A percentile compares a stretch with the other conserved stretches of the same genome.
phyloP scores from a whole-genome alignment of 1,140 invertebrate species.

The Ceratosolen solmsi region DNA sequence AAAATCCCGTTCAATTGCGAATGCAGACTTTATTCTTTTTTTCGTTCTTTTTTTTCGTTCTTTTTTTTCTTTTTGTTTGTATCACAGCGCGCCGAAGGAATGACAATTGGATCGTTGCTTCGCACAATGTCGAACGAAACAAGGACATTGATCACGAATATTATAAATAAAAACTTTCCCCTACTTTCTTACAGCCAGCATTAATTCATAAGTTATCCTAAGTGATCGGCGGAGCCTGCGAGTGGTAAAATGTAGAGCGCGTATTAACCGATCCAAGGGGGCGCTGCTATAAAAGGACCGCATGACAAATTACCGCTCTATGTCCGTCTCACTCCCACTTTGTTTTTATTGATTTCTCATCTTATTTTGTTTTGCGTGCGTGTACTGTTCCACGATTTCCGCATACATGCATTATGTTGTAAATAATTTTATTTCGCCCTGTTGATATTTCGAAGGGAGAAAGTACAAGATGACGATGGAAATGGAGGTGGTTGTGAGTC shows the following conservation, averaged over 20 bases:
- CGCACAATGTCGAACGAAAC: too few species aligned
- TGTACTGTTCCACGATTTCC: conserved; percentile 18
- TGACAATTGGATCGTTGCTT: too few species aligned
- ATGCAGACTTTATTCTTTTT: too few species aligned
- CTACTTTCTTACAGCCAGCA: too few species aligned
- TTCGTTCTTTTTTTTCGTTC: too few species aligned
- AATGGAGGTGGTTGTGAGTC: not conserved
- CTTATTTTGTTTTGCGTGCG: conserved; percentile 46
- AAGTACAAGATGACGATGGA: conserved; percentile 46
- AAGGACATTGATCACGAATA: too few species aligned
- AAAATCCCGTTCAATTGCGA: too few species aligned
- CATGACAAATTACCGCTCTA: not conserved
- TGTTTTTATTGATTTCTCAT: conserved; percentile 49
- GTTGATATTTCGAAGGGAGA: not conserved
- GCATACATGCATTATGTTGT: conserved; percentile 21
- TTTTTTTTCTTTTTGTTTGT: too few species aligned
- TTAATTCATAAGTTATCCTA: too few species aligned
- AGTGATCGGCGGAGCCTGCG: too few species aligned
- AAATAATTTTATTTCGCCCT: conserved; percentile 1
- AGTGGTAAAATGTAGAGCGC: not conserved
- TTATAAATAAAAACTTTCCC: too few species aligned
- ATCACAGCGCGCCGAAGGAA: too few species aligned
- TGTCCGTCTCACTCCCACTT: conserved; percentile 5
- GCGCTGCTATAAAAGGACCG: not conserved
- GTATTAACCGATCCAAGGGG: not conserved